phyloP scores from a whole-genome alignment of 2,797 vertebrate genomes.

The Micrastur ruficollis region DNA sequence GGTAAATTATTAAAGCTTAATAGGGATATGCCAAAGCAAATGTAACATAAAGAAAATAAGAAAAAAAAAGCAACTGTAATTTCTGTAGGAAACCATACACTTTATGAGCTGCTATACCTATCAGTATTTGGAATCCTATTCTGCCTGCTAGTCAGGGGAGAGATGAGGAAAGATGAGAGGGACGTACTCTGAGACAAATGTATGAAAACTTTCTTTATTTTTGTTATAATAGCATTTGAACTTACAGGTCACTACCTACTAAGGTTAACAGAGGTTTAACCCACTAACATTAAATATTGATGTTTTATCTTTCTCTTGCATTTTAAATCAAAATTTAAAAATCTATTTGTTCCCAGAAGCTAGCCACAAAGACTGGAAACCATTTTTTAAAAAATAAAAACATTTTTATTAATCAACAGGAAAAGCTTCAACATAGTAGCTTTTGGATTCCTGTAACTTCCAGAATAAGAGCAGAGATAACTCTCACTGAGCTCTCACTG shows the following conservation, averaged over 20 bases:
- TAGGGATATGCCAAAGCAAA: not conserved
- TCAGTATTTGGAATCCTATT: not conserved
- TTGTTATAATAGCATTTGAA: not conserved
- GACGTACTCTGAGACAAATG: not conserved
- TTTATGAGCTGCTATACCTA: not conserved
- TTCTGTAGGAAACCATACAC: not conserved
- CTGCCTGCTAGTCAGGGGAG: not conserved
- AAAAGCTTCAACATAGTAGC: not conserved
- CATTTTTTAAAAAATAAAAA: accelerated
- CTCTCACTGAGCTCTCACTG: not conserved
- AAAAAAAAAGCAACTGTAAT: not conserved
- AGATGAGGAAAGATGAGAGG: not conserved
- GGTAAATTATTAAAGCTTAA: not conserved
- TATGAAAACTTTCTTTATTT: not conserved
- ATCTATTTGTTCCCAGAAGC: not conserved
- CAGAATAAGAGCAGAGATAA: not conserved
- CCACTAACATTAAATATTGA: not conserved
- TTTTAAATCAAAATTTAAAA: conserved; percentile 8
- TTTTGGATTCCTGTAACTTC: not conserved
- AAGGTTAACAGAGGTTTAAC: not conserved
- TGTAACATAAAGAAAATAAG: not conserved
- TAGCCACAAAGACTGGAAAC: not conserved
- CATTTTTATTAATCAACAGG: not conserved
- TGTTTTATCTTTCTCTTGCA: not conserved
- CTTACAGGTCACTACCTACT: not conserved